Percentiles rank a stretch among this genome's conserved stretches.
Conservation (phyloP, 2,888 invertebrate species). For the Archips xylosteana region DNA sequence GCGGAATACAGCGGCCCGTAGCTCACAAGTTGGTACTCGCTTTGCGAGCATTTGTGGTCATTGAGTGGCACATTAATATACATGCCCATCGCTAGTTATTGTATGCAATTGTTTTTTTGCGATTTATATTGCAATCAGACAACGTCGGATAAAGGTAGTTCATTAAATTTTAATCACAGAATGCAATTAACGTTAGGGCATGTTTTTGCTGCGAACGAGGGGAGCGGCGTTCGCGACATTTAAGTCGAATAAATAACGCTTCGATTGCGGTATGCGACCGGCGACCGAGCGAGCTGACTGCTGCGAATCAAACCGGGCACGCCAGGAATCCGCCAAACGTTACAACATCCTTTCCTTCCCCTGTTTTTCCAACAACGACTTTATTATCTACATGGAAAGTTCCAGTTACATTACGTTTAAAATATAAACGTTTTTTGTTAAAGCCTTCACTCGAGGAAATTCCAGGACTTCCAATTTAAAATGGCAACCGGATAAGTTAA, state of each 20-base stretch:
- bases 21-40: background rate
- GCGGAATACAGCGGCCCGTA: constrained; percentile 9
- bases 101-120: background rate
- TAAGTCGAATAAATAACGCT: constrained; percentile 61
- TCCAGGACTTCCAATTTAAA: constrained; percentile 71
- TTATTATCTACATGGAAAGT: constrained; percentile 57
- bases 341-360: constrained; percentile 56
- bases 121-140: background rate
- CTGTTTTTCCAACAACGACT: constrained; percentile 59
- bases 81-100: background rate
- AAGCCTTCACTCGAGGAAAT: constrained; percentile 67
- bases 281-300: constrained; percentile 55
- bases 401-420: constrained; percentile 49
- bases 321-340: constrained; percentile 62
- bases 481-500: constrained; percentile 67
- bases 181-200: constrained; percentile 29
- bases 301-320: constrained; percentile 55
- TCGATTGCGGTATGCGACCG: constrained; percentile 62
- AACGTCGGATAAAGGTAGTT: background rate
- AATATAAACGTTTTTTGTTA: constrained; percentile 62
- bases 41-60: background rate
- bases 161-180: constrained; percentile 11
- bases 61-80: background rate
- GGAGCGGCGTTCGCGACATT: constrained; percentile 38
- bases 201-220: constrained; percentile 17